These are phyloP conservation scores for Monomorium pharaonis DNA, from an alignment of 1,140 invertebrate species.

Conservation along the genomic window DNA sequence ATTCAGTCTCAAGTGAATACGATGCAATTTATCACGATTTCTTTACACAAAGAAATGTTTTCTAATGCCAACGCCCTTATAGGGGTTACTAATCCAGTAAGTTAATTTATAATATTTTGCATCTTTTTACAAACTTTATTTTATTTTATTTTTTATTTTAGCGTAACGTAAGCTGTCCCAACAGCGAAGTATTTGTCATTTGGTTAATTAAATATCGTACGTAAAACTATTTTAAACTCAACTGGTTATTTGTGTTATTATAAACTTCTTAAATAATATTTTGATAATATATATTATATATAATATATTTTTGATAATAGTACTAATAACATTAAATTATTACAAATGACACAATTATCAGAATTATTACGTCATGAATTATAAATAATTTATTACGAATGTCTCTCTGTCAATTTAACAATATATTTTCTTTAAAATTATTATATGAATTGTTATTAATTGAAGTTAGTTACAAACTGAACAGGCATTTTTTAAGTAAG, in stretches of 20 bases:
- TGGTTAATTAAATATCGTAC: background rate
- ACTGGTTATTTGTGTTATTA: too few relatives aligned
- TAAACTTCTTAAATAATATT: background rate
- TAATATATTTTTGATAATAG: background rate
- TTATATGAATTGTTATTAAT: background rate
- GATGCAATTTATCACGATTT: slow-evolving; percentile 98
- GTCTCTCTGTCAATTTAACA: background rate
- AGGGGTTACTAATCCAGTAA: slow-evolving; percentile 96
- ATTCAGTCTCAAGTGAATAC: slow-evolving; percentile 89
- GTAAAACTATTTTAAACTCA: too few relatives aligned
- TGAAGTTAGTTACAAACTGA: background rate
- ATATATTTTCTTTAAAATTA: slow-evolving; percentile 4
- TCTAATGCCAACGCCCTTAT: slow-evolving; percentile 96
- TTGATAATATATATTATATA: background rate
- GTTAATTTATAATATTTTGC: slow-evolving; percentile 65
- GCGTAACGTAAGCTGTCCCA: background rate
- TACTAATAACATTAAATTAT: background rate
- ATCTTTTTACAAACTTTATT: background rate
- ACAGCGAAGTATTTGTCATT: slow-evolving; percentile 20
- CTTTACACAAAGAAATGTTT: slow-evolving; percentile 99
- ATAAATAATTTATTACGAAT: background rate
- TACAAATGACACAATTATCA: background rate
- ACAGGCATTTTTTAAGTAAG: background rate
- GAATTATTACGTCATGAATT: background rate
- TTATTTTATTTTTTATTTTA: slow-evolving; percentile 29